Conservation (phyloP, 2,113 vertebrate species). For the Cryptoleucopteryx plumbea region DNA sequence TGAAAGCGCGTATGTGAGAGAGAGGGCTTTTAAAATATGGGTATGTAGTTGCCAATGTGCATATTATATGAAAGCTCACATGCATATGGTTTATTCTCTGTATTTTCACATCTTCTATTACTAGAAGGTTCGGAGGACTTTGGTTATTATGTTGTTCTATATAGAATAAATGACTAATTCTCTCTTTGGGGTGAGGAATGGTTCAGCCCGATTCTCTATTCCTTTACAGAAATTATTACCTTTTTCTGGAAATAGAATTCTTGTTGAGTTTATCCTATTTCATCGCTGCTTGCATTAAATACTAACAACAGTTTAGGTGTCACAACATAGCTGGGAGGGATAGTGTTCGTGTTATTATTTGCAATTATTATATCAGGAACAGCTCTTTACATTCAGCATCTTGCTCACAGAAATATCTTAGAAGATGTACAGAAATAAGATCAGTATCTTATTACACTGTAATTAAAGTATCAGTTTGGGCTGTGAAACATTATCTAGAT, state of each 20-base stretch:
- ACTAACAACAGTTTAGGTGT: slow-evolving; percentile 17
- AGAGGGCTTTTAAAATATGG: neutral
- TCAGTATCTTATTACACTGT: slow-evolving; percentile 28
- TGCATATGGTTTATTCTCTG: neutral
- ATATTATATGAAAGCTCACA: neutral
- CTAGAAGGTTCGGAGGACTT: neutral
- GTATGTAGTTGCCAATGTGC: neutral
- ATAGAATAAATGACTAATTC: neutral
- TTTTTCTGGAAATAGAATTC: neutral
- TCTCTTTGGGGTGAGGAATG: neutral
- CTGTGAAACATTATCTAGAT: slow-evolving; percentile 47
- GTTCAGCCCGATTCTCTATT: neutral
- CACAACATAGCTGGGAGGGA: neutral
- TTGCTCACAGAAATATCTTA: slow-evolving; percentile 12
- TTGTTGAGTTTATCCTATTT: neutral
- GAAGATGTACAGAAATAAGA: slow-evolving; percentile 23
- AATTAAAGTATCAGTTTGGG: slow-evolving; percentile 62
- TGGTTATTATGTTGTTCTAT: neutral
- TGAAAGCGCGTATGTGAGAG: neutral
- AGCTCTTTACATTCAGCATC: neutral
- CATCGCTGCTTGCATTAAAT: neutral
- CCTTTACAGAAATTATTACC: neutral
- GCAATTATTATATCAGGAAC: neutral
- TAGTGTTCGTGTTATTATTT: neutral
- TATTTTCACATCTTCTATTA: neutral